Evolutionary conservation across 92 coral and sea anemone genomes (phyloP).

Genomic region (Zoanthus sansibaricus): DNA sequence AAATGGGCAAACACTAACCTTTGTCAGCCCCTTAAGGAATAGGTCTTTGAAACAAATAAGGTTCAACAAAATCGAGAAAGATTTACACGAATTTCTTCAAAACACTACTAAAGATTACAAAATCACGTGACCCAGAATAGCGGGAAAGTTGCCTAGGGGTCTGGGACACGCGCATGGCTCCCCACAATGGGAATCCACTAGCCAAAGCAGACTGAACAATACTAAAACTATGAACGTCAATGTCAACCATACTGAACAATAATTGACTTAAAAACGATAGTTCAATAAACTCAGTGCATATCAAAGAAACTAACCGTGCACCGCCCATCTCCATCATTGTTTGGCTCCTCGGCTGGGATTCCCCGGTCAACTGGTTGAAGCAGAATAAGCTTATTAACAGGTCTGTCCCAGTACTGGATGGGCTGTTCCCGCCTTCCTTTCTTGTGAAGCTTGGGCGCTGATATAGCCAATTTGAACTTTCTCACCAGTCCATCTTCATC

Average conservation of each 20-base stretch:
- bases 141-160: not conserved
- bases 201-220: conserved; percentile 6
- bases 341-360: conserved; percentile 34
- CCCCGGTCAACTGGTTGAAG: not conserved
- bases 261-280: not conserved
- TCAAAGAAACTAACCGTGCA: not conserved
- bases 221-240: not conserved
- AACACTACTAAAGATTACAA: too few relatives aligned
- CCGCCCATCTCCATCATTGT: not conserved
- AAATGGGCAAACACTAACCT: too few relatives aligned
- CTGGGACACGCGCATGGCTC: conserved; percentile 29
- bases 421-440: not conserved
- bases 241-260: conserved; percentile 3
- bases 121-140: not conserved
- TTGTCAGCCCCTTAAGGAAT: too few relatives aligned
- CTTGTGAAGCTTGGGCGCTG: conserved; percentile 3
- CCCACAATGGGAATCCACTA: conserved; percentile 36
- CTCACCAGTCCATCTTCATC: conserved; percentile 2
- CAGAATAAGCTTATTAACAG: not conserved
- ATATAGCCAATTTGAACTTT: not conserved
- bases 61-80: too few relatives aligned
- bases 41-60: too few relatives aligned
- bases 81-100: too few relatives aligned
- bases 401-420: conserved; percentile 15
- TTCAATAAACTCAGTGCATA: conserved; percentile 14